Conservation (phyloP, 1,140 invertebrate species). For the Ostrea edulis region DNA sequence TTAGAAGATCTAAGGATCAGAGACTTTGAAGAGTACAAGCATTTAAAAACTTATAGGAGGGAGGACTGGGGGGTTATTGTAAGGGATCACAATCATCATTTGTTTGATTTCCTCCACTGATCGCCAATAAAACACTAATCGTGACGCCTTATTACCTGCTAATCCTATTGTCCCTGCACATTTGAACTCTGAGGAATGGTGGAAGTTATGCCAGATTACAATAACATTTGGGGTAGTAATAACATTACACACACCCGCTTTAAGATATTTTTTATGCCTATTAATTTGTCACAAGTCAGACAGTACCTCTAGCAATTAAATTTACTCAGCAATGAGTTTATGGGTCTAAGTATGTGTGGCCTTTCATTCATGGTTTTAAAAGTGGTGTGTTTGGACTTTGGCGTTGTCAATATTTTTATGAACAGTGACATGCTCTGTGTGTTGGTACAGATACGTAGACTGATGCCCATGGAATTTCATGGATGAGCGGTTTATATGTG, state of each 20-base stretch:
- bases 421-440: background rate
- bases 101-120: constrained; percentile 33
- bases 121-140: constrained; percentile 27
- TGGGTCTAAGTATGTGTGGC: background rate
- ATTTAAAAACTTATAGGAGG: constrained; percentile 11
- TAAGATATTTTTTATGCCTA: constrained; percentile 31
- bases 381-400: background rate
- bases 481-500: background rate
- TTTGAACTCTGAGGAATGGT: constrained; percentile 5
- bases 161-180: constrained; percentile 27
- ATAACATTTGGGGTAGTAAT: constrained; percentile 12
- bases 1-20: background rate
- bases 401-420: background rate
- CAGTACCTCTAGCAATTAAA: background rate
- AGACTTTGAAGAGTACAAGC: background rate
- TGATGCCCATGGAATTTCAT: constrained; percentile 3
- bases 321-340: constrained; percentile 2
- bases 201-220: constrained; percentile 23
- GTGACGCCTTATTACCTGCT: constrained; percentile 10
- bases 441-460: background rate
- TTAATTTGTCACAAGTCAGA: constrained; percentile 32
- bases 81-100: constrained; percentile 14
- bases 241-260: constrained; percentile 15
- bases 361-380: background rate
- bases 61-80: constrained; percentile 3